Evolutionary conservation across 1,140 invertebrate genomes (phyloP).

Genomic region (Orchestia grillus): DNA sequence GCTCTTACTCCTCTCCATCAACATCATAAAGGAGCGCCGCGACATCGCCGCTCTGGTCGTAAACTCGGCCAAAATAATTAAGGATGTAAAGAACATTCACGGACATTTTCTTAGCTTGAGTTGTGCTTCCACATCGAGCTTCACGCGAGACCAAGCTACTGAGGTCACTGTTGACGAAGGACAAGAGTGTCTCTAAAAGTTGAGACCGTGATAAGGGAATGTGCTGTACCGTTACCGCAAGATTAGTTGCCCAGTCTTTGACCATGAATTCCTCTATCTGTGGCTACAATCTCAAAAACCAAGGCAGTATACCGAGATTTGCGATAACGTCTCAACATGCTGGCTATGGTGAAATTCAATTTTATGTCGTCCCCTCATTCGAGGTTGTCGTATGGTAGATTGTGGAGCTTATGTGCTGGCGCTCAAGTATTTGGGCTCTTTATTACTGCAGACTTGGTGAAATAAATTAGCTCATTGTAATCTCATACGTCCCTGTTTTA

Average conservation of each 20-base stretch:
- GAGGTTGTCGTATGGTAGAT: neutral
- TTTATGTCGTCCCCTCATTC: neutral
- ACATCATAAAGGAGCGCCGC: constrained; percentile 55
- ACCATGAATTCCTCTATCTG: constrained; percentile 53
- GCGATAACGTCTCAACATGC: neutral
- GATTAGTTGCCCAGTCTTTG: constrained; percentile 41
- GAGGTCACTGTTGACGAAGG: constrained; percentile 41
- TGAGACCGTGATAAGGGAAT: constrained; percentile 41
- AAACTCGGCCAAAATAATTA: constrained; percentile 56
- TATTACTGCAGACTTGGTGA: neutral
- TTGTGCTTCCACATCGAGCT: constrained; percentile 43
- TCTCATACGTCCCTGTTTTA: neutral
- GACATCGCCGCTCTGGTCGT: constrained; percentile 53
- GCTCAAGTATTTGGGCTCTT: neutral
- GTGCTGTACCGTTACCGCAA: constrained; percentile 30
- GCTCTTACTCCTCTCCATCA: constrained; percentile 49
- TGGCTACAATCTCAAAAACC: constrained; percentile 1
- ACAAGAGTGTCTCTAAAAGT: neutral
- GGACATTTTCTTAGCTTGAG: constrained; percentile 55
- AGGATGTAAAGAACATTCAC: constrained; percentile 54
- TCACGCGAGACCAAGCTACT: neutral
- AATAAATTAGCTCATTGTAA: neutral
- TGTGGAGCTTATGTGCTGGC: neutral
- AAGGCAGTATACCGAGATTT: constrained; percentile 9
- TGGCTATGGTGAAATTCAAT: constrained; percentile 15